These are phyloP conservation scores for Drosophila willistoni DNA, from an alignment of 1,140 invertebrate species.

Conservation along the genomic window DNA sequence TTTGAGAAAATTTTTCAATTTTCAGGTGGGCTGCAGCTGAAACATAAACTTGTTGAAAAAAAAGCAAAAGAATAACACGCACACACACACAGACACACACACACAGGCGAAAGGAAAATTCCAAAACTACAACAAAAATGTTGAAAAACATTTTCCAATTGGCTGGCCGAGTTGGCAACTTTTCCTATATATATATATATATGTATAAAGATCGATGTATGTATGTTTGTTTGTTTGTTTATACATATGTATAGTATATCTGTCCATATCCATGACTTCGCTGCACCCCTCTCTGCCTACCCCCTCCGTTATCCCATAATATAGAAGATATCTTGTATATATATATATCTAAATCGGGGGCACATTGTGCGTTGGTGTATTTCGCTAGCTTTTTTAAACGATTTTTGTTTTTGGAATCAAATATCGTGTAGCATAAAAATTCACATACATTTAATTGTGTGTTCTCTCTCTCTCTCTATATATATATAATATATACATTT, in stretches of 20 bases:
- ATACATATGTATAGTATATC: constrained; percentile 26
- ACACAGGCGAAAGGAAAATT: constrained; percentile 1
- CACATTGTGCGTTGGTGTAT: constrained; percentile 52
- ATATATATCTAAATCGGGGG: background rate
- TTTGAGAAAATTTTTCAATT: constrained; percentile 14
- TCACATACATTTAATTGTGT: constrained; percentile 67
- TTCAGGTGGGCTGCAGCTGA: constrained; percentile 66
- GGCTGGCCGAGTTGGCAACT: constrained; percentile 44
- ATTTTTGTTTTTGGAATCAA: constrained; percentile 80
- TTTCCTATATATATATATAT: constrained; percentile 17
- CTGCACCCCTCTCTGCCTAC: too few relatives aligned
- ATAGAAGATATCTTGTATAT: constrained; percentile 29
- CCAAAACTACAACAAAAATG: constrained; percentile 54
- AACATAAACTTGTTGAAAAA: constrained; percentile 68
- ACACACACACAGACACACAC: constrained; percentile 16
- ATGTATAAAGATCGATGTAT: constrained; percentile 15
- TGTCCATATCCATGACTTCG: constrained; percentile 17
- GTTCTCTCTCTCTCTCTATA: constrained; percentile 7
- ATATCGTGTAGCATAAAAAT: constrained; percentile 78
- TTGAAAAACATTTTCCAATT: constrained; percentile 51
- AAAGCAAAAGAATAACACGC: constrained; percentile 25
- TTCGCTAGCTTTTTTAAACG: constrained; percentile 21
- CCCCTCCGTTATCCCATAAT: background rate
- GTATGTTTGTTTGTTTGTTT: too few relatives aligned
- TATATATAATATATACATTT: too few relatives aligned